Conservation (phyloP, 2,888 invertebrate genomes). For the Pterostichus niger region DNA sequence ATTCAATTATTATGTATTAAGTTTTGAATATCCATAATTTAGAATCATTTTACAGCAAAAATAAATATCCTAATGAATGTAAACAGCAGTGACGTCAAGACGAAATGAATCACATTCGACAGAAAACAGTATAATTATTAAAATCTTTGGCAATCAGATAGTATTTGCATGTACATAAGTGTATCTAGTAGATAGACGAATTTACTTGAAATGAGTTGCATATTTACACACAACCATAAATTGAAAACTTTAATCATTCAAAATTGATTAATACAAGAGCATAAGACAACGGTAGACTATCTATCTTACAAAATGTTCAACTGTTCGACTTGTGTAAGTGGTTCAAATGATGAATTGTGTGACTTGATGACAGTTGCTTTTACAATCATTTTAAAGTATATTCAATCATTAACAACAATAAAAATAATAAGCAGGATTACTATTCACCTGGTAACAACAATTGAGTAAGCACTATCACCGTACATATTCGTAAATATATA, state of each 20-base stretch:
- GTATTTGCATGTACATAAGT: constrained; percentile 20
- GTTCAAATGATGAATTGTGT: neutral
- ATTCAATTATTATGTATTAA: too few species aligned
- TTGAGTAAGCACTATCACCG: constrained; percentile 36
- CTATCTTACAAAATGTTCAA: neutral
- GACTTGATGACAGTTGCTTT: constrained; percentile 3
- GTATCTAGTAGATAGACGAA: constrained; percentile 21
- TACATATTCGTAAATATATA: neutral
- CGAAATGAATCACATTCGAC: constrained; percentile 18
- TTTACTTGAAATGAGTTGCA: constrained; percentile 26
- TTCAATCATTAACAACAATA: neutral
- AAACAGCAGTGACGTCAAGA: neutral
- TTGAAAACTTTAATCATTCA: constrained; percentile 54
- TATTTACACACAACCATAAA: constrained; percentile 54
- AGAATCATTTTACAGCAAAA: too few species aligned
- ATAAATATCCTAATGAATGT: neutral
- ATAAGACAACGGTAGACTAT: constrained; percentile 31
- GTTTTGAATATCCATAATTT: too few species aligned
- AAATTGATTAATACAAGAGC: constrained; percentile 52
- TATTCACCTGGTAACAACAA: constrained; percentile 45
- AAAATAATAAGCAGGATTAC: constrained; percentile 3
- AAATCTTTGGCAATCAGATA: constrained; percentile 35
- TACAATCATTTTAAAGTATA: neutral
- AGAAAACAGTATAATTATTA: neutral
- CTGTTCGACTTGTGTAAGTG: neutral